Base-by-base conservation (phyloP, 2,888 invertebrate genomes). In the Harpalus rufipes region DNA sequence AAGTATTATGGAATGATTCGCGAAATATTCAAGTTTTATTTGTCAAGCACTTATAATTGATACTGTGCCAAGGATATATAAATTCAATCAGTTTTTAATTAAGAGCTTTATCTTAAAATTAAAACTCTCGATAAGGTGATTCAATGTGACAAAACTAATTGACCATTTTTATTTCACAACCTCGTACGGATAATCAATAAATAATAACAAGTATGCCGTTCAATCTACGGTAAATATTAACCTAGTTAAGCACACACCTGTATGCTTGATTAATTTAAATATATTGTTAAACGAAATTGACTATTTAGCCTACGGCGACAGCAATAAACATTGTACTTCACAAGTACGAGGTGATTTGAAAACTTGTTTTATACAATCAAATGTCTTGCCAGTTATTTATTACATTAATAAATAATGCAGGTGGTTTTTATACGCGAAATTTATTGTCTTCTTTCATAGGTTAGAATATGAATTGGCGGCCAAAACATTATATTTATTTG, bases 271-370 rank as follows among this genome's bases (percentile, higher is more conserved):
- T 80, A 80, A 80, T 80, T 80, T 80, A 80, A 80, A 80, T 80
- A 80, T 61, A 39, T 39, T 79, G 79, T 79, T 79, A 59, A 59
- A 59, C 59, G 80, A 61, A 80, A 59, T 80, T 61, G 80, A 80
- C 39, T 80, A 32, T 58, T 41, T 58, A 12, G 59, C 80, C 80
- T 41, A 7, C 25, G 80, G 80, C 61, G 80, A 80, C 80, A 80
- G 80, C 59, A n/a, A 61, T 80, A 80, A 80, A 80, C 80, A 80
- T 61, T 80, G 80, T 80, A 61, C 59, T 80, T 61, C 61, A 80
- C 59, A 80, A 58, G 14, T 68, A 41, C 25, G 80, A 80, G 61
- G 14, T 61, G 41, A 61, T 59, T 80, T 80, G 41, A 80, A 80
- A 80, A 80, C 80, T 80, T 61, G 80, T 80, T 80, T 61, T 39